Base-by-base conservation (phyloP, 2,113 vertebrate species). In the Microcebus lehilahytsara region DNA sequence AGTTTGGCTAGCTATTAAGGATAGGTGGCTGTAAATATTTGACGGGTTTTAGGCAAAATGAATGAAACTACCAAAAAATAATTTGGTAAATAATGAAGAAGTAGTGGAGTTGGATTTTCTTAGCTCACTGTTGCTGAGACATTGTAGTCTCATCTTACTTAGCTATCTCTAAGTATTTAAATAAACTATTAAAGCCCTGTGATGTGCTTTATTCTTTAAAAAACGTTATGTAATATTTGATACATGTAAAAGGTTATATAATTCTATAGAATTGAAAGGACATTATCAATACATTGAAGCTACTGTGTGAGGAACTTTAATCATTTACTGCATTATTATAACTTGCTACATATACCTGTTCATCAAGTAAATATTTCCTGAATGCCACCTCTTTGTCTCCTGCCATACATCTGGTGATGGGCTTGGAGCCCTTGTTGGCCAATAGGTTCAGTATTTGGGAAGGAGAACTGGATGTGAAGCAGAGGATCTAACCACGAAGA, bases 1-100 rank as follows among this genome's bases (percentile, higher is more conserved):
- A 34, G 6, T 92, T 64, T 77, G 51, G 40, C 60, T 51, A 75
- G 9, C 72, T 77, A 6, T 72, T 78, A 69, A 92, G 42, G 40
- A 53, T 32, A 51, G 30, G 5, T 85, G 34, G 17, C 40, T 91
- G 7, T 60, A 72, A 49, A 60, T 34, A 53, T 67, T 69, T n/a
- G 34, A 95, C 72, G 6, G 12, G 85, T 93, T 96, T 94, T 40
- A 71, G 42, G 30, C 40, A 93, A 85, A 92, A 42, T 71, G 90
- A 66, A 71, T 46, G 42, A 89, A 91, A 92, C 53, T 62, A 16
- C 17, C 42, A 16, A 67, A 17, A 87, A 89, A 56, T 78, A 87
- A 56, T 92, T 87, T 85, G 56, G 25, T 53, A 64, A 62, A 25
- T 84, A 46, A 64, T 86, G 86, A 89, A 72, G 78, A 86, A 79